Percentiles rank a stretch among this genome's conserved stretches.
These are phyloP conservation scores for Prosapia bicincta DNA, from an alignment of 2,888 invertebrate species.

Conservation along the genomic window DNA sequence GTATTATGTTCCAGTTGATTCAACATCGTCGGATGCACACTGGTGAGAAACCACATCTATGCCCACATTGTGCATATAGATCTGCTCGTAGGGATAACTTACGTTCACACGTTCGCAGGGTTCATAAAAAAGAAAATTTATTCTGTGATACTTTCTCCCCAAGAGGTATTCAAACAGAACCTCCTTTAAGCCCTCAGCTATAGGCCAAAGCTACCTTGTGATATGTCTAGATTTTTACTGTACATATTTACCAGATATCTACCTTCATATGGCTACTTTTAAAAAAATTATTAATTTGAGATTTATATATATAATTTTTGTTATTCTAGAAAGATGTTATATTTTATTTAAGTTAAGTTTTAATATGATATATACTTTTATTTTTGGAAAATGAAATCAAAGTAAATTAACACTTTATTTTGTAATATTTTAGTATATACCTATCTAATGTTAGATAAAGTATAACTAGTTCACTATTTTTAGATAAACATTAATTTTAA, in stretches of 20 bases:
- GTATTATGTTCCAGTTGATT: background rate
- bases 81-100: background rate
- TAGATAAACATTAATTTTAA: too few species aligned
- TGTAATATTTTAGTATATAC: too few species aligned
- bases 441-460: too few species aligned
- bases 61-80: background rate
- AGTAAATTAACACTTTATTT: too few species aligned
- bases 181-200: background rate
- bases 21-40: background rate
- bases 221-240: background rate
- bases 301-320: background rate
- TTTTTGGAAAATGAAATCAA: too few species aligned
- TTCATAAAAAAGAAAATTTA: background rate
- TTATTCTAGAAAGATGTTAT: background rate
- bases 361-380: too few species aligned
- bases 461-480: too few species aligned
- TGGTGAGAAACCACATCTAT: background rate
- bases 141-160: background rate
- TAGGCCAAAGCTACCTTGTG: background rate
- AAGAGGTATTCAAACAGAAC: background rate
- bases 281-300: background rate
- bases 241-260: background rate
- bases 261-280: background rate
- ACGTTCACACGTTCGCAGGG: background rate
- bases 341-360: too few species aligned